phyloP scores from a whole-genome alignment of 1,140 invertebrate species.

The Drosophila gunungcola region DNA sequence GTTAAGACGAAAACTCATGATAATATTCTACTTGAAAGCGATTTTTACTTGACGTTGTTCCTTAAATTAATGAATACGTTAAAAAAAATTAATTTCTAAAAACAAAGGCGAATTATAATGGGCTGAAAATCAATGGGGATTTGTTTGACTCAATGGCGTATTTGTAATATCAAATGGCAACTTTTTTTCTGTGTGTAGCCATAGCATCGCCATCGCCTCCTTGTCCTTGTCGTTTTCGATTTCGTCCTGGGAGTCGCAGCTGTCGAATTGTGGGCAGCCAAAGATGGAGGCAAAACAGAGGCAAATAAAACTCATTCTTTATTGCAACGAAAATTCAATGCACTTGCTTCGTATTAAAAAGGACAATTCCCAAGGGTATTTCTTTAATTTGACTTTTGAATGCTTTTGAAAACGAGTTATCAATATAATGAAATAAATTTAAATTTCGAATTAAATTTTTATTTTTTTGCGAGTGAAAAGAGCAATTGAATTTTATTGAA shows the following conservation, averaged over 20 bases:
- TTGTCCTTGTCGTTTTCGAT: conserved; percentile 27
- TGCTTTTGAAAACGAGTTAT: not conserved
- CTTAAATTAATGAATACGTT: too few species aligned
- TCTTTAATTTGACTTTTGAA: conserved; percentile 8
- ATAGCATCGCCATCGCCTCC: not conserved
- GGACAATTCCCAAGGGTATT: conserved; percentile 1
- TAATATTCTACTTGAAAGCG: too few species aligned
- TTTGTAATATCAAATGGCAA: too few species aligned
- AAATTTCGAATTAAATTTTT: not conserved
- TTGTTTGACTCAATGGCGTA: too few species aligned
- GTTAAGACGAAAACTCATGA: too few species aligned
- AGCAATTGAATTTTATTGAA: not conserved
- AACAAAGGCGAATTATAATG: too few species aligned
- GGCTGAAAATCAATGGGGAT: too few species aligned
- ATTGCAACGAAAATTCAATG: conserved; percentile 41
- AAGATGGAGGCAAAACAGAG: conserved; percentile 38
- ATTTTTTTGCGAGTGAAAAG: not conserved
- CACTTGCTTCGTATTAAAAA: conserved; percentile 25
- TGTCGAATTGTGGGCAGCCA: conserved; percentile 30
- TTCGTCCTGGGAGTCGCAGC: conserved; percentile 37
- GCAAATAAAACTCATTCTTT: conserved; percentile 14
- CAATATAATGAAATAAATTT: not conserved
- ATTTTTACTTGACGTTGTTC: too few species aligned
- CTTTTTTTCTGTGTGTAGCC: too few species aligned
- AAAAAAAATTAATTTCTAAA: too few species aligned